Percentiles rank a stretch among this genome's conserved stretches.
phyloP scores from a whole-genome alignment of 1,140 invertebrate genomes.

The Cecropterus lyciades region DNA sequence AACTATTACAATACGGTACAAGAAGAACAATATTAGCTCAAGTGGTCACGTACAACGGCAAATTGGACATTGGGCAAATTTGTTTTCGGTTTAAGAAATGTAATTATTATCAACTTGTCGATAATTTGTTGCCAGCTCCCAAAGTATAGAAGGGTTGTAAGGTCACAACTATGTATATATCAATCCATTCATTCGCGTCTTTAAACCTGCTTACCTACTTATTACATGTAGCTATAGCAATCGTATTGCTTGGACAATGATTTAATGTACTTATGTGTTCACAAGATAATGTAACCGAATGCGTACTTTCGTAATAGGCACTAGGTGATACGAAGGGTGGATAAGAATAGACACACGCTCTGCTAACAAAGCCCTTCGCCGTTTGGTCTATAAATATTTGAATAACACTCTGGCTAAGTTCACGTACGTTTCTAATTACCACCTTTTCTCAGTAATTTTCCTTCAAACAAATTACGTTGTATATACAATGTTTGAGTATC shows the following conservation, averaged over 20 bases:
- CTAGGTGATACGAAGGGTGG: slow-evolving; percentile 34
- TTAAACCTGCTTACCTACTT: no score
- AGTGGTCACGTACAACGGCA: slow-evolving; percentile 54
- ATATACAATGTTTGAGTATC: no score
- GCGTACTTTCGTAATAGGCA: slow-evolving; percentile 30
- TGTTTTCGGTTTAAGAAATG: neutral
- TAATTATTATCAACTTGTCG: slow-evolving; percentile 2
- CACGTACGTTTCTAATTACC: slow-evolving; percentile 13
- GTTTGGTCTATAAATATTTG: slow-evolving; percentile 50
- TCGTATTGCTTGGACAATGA: neutral
- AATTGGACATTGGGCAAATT: slow-evolving; percentile 8
- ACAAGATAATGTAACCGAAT: slow-evolving; percentile 25
- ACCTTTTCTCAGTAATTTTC: slow-evolving; percentile 20
- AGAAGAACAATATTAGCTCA: slow-evolving; percentile 53
- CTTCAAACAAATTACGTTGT: neutral
- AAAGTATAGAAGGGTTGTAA: neutral
- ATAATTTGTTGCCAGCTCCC: neutral
- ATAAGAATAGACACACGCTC: slow-evolving; percentile 31
- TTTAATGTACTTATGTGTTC: neutral
- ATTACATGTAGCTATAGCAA: no score
- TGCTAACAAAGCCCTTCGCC: slow-evolving; percentile 40
- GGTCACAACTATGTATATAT: neutral
- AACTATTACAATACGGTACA: slow-evolving; percentile 40
- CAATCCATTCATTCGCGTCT: neutral
- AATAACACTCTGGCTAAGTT: slow-evolving; percentile 40